Evolutionary conservation across 2,113 vertebrate genomes (phyloP).

Genomic region (Pundamilia nyererei): DNA sequence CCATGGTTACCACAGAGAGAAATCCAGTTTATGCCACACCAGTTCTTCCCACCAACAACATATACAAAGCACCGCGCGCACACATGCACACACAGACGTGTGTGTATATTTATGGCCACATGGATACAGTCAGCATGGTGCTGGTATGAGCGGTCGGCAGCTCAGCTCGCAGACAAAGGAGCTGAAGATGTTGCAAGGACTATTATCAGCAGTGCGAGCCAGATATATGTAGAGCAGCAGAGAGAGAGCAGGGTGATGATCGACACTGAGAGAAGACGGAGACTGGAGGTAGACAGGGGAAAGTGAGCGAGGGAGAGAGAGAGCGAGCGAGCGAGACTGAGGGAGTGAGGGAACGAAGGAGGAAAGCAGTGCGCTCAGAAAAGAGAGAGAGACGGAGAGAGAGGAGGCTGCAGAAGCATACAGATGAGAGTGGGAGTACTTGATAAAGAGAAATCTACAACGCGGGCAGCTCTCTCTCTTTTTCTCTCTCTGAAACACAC

Average conservation of each 20-base stretch:
- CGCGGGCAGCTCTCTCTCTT: constrained; percentile 72
- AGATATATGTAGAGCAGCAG: constrained; percentile 69
- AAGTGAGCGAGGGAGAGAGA: constrained; percentile 64
- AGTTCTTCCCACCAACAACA: background rate
- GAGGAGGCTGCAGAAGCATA: constrained; percentile 90
- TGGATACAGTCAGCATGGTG: constrained; percentile 67
- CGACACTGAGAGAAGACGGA: constrained; percentile 75
- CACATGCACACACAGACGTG: background rate
- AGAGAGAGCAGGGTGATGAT: constrained; percentile 53
- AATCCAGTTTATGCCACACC: constrained; percentile 47
- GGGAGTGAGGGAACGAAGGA: constrained; percentile 50
- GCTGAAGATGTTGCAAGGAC: constrained; percentile 87
- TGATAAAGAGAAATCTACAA: constrained; percentile 93
- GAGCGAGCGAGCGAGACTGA: constrained; percentile 62
- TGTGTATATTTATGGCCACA: background rate
- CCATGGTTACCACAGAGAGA: constrained; percentile 52
- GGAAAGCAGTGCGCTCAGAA: constrained; percentile 69
- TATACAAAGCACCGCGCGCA: background rate
- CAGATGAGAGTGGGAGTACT: constrained; percentile 99
- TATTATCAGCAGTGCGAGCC: constrained; percentile 87
- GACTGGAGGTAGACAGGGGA: constrained; percentile 73
- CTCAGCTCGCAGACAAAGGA: constrained; percentile 86
- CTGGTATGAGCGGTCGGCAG: constrained; percentile 80
- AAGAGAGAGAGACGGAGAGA: constrained; percentile 73
- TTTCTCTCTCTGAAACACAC: constrained; percentile 58